Conservation (phyloP, 2,888 invertebrate species). For the Clostera curtula region DNA sequence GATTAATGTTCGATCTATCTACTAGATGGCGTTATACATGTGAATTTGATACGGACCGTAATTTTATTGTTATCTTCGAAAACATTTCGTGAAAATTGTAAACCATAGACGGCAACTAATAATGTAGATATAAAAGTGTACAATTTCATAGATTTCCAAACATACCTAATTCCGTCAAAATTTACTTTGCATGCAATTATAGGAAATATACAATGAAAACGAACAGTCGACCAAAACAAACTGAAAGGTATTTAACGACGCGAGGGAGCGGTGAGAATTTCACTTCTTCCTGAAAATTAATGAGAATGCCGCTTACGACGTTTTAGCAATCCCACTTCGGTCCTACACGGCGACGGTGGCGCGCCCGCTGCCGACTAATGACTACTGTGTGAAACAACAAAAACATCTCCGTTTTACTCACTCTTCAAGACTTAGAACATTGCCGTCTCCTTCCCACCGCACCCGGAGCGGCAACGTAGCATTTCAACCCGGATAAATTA, state of each 20-base stretch:
- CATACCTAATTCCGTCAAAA: too few relatives aligned
- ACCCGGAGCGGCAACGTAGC: constrained; percentile 68
- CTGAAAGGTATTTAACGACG: constrained; percentile 53
- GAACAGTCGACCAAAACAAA: too few relatives aligned
- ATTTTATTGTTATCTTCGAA: too few relatives aligned
- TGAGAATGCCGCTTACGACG: constrained; percentile 65
- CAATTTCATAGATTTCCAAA: too few relatives aligned
- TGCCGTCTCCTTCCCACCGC: constrained; percentile 47
- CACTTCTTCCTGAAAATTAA: constrained; percentile 70
- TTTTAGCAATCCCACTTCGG: constrained; percentile 57
- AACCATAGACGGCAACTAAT: too few relatives aligned
- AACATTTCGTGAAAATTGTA: too few relatives aligned
- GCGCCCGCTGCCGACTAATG: constrained; percentile 57
- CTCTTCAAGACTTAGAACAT: constrained; percentile 11
- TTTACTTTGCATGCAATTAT: too few relatives aligned
- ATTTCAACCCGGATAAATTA: constrained; percentile 69
- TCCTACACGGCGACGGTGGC: constrained; percentile 55
- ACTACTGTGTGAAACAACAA: constrained; percentile 47
- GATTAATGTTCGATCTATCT: too few relatives aligned
- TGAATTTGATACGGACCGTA: too few relatives aligned
- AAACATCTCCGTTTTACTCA: constrained; percentile 50
- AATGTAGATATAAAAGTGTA: too few relatives aligned
- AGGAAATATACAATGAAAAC: too few relatives aligned
- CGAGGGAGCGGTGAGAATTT: constrained; percentile 54
- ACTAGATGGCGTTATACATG: too few relatives aligned